These are phyloP conservation scores for Brachyrhaphis roseni DNA, from an alignment of 2,797 vertebrate species.

Conservation along the genomic window DNA sequence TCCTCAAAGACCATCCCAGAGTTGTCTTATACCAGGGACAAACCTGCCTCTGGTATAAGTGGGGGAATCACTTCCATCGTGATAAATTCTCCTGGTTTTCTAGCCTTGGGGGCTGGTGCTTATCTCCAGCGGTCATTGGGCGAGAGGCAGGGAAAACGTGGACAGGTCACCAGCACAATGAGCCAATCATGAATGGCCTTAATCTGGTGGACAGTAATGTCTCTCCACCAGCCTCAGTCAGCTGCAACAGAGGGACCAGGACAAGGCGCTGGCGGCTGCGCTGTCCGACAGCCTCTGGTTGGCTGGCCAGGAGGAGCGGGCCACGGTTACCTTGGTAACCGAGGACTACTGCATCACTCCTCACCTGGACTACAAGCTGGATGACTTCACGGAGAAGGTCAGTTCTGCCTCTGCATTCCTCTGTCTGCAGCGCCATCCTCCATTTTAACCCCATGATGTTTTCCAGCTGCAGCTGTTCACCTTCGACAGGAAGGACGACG, in stretches of 20 bases:
- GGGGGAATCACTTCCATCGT: neutral
- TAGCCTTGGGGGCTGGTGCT: neutral
- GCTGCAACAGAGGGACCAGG: conserved; percentile 75
- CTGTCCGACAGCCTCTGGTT: conserved; percentile 85
- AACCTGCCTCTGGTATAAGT: neutral
- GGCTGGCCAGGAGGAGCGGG: conserved; percentile 78
- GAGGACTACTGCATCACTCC: conserved; percentile 57
- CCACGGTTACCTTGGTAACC: conserved; percentile 77
- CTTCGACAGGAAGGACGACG: conserved; percentile 81
- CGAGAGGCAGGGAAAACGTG: neutral
- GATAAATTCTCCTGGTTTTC: neutral
- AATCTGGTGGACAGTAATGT: neutral
- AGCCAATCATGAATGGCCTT: neutral
- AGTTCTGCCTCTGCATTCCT: neutral
- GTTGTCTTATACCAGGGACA: too few relatives aligned
- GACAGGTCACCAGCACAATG: neutral
- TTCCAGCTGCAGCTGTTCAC: conserved; percentile 86
- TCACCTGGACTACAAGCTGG: conserved; percentile 68
- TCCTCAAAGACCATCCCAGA: neutral
- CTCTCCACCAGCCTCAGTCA: conserved; percentile 71
- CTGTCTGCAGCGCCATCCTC: neutral
- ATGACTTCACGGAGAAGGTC: conserved; percentile 83
- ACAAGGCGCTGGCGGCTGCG: conserved; percentile 67
- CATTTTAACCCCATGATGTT: neutral
- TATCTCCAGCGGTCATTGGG: neutral